Base-by-base conservation (phyloP, 2,113 vertebrate genomes). In the Anhinga rufa region DNA sequence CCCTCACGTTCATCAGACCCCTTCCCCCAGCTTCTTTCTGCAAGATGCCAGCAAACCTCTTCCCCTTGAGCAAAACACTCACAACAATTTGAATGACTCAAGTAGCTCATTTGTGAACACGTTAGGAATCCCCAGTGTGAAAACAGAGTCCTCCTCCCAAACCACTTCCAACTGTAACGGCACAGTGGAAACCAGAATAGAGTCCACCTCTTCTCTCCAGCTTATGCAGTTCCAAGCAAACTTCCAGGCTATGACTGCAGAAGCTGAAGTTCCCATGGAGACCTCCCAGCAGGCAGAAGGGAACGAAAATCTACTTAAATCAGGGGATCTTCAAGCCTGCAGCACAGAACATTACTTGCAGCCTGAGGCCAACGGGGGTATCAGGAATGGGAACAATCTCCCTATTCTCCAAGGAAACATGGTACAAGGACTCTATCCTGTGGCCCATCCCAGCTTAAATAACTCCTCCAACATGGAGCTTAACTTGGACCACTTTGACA, bases 401-500 rank as follows among this genome's bases (percentile, higher is more conserved):
- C 99, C 99, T 84, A 98, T 99, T 90, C 98, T 99, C 46, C 99
- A 99, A 38, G 98, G 99, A 82, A 98, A 96, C 77, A 98, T 99
- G 98, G 99, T 99, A 87, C 99, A 99, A 97, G 99, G 99, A 68
- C 99, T 99, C 91, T 99, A 99, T 96, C 99, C 99, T 1, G 98
- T 98, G 92, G 95, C 98, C 95, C 99, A 99, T 97, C 99, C 99
- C 81, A 97, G 98, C 88, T 97, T 98, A 32, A 97, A 96, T 94
- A 97, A 97, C 82, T 72, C 98, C 77, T 98, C 98, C 96, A 98
- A 99, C 98, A 99, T 99, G 99, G 99, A 99, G 98, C 99, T 99
- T 97, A 99, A 99, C 96, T 98, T 99, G 98, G 99, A 99, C 97
- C 99, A 99, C 98, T 99, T 99, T 65, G 99, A 99, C 96, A 99